Percentiles rank a stretch among this genome's conserved stretches.
These are phyloP conservation scores for Malthinus seriepunctatus DNA, from an alignment of 2,888 invertebrate species.

Conservation along the genomic window DNA sequence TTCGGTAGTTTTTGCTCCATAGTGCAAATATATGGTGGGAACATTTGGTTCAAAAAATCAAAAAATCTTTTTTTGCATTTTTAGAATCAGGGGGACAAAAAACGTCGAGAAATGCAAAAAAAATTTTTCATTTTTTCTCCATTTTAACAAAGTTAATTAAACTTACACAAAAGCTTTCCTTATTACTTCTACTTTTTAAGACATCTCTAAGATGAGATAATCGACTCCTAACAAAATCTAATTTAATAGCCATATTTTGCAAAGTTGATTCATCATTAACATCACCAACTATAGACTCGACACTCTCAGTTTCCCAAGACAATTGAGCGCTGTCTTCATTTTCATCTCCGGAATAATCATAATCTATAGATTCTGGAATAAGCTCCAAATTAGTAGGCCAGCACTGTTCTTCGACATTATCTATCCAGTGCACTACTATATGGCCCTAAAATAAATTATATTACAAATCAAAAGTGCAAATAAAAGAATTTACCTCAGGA, in stretches of 20 bases:
- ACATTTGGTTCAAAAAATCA: too few species aligned
- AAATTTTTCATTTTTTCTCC: too few species aligned
- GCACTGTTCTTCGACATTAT: constrained; percentile 81
- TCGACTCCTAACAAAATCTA: constrained; percentile 50
- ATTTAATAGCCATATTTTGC: constrained; percentile 71
- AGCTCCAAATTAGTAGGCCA: constrained; percentile 80
- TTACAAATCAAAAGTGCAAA: neutral
- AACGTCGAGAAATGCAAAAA: too few species aligned
- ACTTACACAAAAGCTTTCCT: constrained; percentile 12
- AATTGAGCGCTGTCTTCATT: constrained; percentile 56
- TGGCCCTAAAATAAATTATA: constrained; percentile 58
- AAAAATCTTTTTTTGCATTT: too few species aligned
- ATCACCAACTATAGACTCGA: constrained; percentile 62
- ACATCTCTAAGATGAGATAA: constrained; percentile 59
- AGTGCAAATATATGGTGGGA: too few species aligned
- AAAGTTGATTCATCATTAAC: constrained; percentile 52
- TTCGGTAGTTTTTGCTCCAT: too few species aligned
- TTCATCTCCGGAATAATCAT: constrained; percentile 72
- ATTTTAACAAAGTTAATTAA: too few species aligned
- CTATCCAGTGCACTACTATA: constrained; percentile 92
- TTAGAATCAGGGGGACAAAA: too few species aligned
- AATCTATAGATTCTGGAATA: constrained; percentile 76
- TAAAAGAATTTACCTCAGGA: constrained; percentile 60
- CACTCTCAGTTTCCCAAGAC: constrained; percentile 83
- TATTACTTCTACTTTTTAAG: constrained; percentile 10